A percentile compares a stretch with the other conserved stretches of the same genome.
Evolutionary conservation across 2,797 vertebrate genomes (phyloP).

Genomic region (Sebastes hubbsi): DNA sequence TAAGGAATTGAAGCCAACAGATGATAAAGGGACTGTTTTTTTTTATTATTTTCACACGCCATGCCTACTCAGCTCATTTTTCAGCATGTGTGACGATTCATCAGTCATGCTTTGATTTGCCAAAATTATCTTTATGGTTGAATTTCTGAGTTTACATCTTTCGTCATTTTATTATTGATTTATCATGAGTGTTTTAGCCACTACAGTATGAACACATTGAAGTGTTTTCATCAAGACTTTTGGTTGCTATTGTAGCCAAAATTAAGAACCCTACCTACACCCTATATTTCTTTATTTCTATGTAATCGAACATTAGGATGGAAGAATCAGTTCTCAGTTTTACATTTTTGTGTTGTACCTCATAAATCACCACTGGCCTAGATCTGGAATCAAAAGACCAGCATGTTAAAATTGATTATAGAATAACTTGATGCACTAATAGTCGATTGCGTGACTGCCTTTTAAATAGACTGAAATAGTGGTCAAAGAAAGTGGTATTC

Average conservation of each 20-base stretch:
- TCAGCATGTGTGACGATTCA: slow-evolving; percentile 59
- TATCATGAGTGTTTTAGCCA: slow-evolving; percentile 47
- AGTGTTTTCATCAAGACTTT: slow-evolving; percentile 19
- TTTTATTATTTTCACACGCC: neutral
- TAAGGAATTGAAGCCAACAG: slow-evolving; percentile 64
- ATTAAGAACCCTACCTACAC: slow-evolving; percentile 2
- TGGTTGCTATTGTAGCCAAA: slow-evolving; percentile 15
- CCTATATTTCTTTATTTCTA: slow-evolving; percentile 36
- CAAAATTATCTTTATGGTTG: slow-evolving; percentile 65
- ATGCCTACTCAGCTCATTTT: slow-evolving; percentile 40
- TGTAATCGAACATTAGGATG: slow-evolving; percentile 32
- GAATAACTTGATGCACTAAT: slow-evolving; percentile 36
- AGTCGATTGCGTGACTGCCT: slow-evolving; percentile 33
- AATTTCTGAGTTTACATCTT: slow-evolving; percentile 68
- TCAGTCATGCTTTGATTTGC: slow-evolving; percentile 68
- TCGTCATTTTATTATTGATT: slow-evolving; percentile 59
- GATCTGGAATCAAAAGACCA: slow-evolving; percentile 56
- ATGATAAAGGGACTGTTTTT: slow-evolving; percentile 38
- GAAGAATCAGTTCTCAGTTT: slow-evolving; percentile 17
- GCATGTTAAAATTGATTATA: slow-evolving; percentile 11
- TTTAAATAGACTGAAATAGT: slow-evolving; percentile 50
- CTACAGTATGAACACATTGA: slow-evolving; percentile 35
- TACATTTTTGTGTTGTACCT: slow-evolving; percentile 38
- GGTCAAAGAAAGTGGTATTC: slow-evolving; percentile 21
- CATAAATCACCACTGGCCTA: slow-evolving; percentile 27